A percentile compares a stretch with the other conserved stretches of the same genome.
Conservation (phyloP, 1,140 invertebrate species). For the Trichomalopsis sarcophagae region DNA sequence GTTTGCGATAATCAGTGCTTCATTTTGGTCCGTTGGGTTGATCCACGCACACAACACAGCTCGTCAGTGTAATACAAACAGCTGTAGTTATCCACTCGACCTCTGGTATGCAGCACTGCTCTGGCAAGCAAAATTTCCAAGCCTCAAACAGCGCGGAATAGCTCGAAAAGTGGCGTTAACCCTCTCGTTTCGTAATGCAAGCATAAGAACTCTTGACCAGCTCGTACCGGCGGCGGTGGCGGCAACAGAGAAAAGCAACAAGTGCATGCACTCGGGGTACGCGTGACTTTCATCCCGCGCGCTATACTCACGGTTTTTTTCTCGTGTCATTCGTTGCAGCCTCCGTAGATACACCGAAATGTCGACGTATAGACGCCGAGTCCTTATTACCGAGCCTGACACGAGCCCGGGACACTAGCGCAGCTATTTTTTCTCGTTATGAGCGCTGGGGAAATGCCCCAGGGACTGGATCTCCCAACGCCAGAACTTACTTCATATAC, state of each 20-base stretch:
- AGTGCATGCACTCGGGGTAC: constrained; percentile 45
- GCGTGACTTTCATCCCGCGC: not conserved
- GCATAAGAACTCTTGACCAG: constrained; percentile 27
- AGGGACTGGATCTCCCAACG: not conserved
- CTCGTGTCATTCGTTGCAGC: not conserved
- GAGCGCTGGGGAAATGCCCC: not conserved
- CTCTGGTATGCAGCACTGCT: not conserved
- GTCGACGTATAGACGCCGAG: not conserved
- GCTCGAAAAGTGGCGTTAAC: constrained; percentile 1
- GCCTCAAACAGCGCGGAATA: not conserved
- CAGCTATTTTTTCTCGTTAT: not conserved
- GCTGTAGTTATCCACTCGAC: too few species aligned
- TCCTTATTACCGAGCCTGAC: not conserved
- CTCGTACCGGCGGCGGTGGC: not conserved
- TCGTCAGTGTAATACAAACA: too few species aligned
- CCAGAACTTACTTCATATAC: not conserved
- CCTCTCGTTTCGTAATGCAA: not conserved
- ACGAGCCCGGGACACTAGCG: not conserved
- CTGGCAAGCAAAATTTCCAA: not conserved
- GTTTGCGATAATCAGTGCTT: not conserved
- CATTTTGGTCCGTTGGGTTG: too few species aligned
- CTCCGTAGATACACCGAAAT: not conserved
- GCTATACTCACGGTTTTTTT: not conserved
- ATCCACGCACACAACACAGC: too few species aligned
- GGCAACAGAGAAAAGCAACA: constrained; percentile 55